Base-by-base conservation (phyloP, 1,140 invertebrate species). In the Drosophila novamexicana region DNA sequence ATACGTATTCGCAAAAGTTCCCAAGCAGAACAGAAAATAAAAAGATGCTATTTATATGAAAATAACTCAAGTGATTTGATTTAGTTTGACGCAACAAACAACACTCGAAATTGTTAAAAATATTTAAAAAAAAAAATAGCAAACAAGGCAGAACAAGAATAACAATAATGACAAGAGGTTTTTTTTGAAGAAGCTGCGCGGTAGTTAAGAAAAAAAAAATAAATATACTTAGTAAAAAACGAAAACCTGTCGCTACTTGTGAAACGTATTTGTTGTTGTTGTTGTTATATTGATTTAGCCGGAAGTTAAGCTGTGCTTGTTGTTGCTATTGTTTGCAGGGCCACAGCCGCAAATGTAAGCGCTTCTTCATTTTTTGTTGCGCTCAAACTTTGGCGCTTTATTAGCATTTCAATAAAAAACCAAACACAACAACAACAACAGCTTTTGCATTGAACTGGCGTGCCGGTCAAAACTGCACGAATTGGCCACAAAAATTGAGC, bases 41-140 rank as follows among this genome's bases (percentile, higher is more conserved):
- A 81, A 29, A 29, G 22, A 69, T 44, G 53, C 44, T 10, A 34
- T 40, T 36, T 75, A 85, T 75, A 80, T 75, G 75, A 69, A 79
- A 86, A 79, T 78, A 75, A 56, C 83, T 88, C 83, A 79, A 88
- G 83, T 82, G 82, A 82, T 79, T 88, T 88, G 79, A 86, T 88
- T 86, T 86, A 86, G 79, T 86, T 78, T 77, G 71, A 79, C 53
- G 79, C 75, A 77, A 65, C 7, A 18, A 18, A 6, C 34, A 49
- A 49, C 42, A 63, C 66, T 70, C 64, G 52, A 82, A 83, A 54
- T 52, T 54, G 40, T 67, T 50, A 65, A 71, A 83, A 79, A 83
- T 59, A 75, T 16, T 18, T 18, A 1, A 18, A 18, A 63, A 56
- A 32, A 6, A 44, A 68, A 45, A 68, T 18, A 50, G 40, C 50